Conservation (phyloP, 2,888 invertebrate genomes). For the Neocrepidodera transversa region DNA sequence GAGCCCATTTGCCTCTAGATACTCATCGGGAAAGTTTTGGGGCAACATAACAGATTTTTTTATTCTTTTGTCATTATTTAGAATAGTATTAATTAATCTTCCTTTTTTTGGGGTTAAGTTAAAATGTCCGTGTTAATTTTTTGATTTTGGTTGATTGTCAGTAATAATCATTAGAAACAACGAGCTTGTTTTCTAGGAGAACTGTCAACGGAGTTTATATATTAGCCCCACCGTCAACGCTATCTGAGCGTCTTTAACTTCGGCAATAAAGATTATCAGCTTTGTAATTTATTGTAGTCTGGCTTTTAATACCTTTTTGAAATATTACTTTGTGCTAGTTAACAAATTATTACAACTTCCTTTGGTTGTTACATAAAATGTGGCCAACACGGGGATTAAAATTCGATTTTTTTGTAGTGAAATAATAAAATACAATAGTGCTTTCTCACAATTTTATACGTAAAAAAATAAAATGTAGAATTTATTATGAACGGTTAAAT, state of each 20-base stretch:
- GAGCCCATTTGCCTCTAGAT: too few relatives aligned
- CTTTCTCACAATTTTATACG: too few relatives aligned
- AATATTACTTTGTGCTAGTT: neutral
- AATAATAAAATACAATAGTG: too few relatives aligned
- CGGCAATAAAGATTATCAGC: slow-evolving; percentile 1
- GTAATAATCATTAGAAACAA: neutral
- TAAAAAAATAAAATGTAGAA: too few relatives aligned
- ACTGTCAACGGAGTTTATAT: neutral
- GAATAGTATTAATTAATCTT: too few relatives aligned
- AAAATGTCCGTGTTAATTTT: neutral
- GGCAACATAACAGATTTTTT: too few relatives aligned
- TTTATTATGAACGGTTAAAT: too few relatives aligned
- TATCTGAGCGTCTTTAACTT: slow-evolving; percentile 4
- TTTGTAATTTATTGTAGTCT: slow-evolving; percentile 10
- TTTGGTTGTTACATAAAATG: neutral
- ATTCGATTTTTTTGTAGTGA: too few relatives aligned
- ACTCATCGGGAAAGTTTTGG: too few relatives aligned
- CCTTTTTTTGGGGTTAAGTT: too few relatives aligned
- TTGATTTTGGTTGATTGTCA: neutral
- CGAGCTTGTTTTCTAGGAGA: neutral
- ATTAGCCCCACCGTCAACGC: slow-evolving; percentile 6
- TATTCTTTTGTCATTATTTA: neutral
- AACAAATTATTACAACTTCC: neutral
- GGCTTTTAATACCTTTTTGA: neutral
- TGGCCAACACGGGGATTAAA: too few relatives aligned